Base-by-base conservation (phyloP, 2,113 vertebrate species). In the Aix galericulata region DNA sequence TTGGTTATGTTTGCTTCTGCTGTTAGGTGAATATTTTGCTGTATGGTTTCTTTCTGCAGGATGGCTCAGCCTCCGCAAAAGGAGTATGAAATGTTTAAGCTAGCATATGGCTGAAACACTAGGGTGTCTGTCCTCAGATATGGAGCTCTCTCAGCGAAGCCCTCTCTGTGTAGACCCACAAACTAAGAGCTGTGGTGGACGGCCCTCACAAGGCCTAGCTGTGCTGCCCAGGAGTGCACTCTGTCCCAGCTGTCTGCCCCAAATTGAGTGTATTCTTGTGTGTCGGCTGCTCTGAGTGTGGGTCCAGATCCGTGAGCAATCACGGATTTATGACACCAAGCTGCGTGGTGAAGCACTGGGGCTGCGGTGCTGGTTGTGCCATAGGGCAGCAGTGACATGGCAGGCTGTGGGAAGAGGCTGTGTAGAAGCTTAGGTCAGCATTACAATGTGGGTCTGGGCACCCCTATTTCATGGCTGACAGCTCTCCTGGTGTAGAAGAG, bases 161-260 rank as follows among this genome's bases (percentile, higher is more conserved):
- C 38, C 11, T 38, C 40, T 72, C 5, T 2, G 32, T 8, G 27
- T 63, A 52, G 25, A 42, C 23, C 68, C 58, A 9, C 52, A 42
- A 6, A 34, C 42, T 16, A 8, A 31, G 34, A 50, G 34, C 34
- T 31, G 29, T 48, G 34, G 53, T 17, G 15, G 21, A 50, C 21
- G 34, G 58, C 31, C 9, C 32, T 50, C 2, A 2, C 17, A 4
- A n/a, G 32, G 44, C 36, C 27, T 67, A 9, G 17, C 18, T 91
- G 18, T 20, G 5, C 44, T 79, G 32, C 3, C 17, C 29, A 23
- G 15, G 20, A 21, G 18, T 40, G 23, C 32, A 1, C 0, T 23
- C 27, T n/a, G 23, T 18, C 31, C 42, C 66, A 64, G 5, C 10
- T 34, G 29, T 18, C 22, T 71, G 3, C 23, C n/a, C 29, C 11